Percentiles rank a stretch among this genome's conserved stretches.
Conservation (phyloP, 2,888 invertebrate genomes). For the Himalopsyche anomala region DNA sequence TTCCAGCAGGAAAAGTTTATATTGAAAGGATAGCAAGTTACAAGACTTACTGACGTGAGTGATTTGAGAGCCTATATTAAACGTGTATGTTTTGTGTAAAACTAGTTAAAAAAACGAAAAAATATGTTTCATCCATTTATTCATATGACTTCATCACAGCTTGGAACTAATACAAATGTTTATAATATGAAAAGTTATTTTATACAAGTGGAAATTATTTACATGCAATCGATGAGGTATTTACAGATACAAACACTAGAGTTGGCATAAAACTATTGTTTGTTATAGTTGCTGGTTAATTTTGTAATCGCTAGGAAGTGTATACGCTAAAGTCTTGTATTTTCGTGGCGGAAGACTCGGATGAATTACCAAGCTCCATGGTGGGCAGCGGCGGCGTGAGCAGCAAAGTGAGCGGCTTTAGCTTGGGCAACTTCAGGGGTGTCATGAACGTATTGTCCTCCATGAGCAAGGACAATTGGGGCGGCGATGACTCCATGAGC, state of each 20-base stretch:
- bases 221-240: not conserved
- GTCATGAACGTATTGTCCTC: constrained; percentile 77
- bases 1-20: no score
- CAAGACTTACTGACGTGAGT: no score
- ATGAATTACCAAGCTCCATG: constrained; percentile 49
- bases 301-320: not conserved
- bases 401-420: constrained; percentile 76
- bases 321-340: not conserved
- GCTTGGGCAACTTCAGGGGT: constrained; percentile 80
- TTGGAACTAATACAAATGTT: not conserved
- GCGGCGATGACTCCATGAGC: constrained; percentile 75
- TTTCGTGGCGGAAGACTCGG: no score
- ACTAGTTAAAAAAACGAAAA: not conserved
- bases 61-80: no score
- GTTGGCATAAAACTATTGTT: not conserved
- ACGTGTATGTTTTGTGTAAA: no score
- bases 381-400: constrained; percentile 64
- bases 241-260: not conserved
- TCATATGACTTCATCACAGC: not conserved
- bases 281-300: not conserved
- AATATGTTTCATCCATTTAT: constrained; percentile 12
- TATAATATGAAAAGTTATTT: not conserved
- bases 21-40: no score
- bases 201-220: not conserved
- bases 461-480: constrained; percentile 76